Evolutionary conservation across 2,888 invertebrate species (phyloP), one percentile per base, ranked within the genome.

Genomic region (Ichneumoninae sp.): DNA sequence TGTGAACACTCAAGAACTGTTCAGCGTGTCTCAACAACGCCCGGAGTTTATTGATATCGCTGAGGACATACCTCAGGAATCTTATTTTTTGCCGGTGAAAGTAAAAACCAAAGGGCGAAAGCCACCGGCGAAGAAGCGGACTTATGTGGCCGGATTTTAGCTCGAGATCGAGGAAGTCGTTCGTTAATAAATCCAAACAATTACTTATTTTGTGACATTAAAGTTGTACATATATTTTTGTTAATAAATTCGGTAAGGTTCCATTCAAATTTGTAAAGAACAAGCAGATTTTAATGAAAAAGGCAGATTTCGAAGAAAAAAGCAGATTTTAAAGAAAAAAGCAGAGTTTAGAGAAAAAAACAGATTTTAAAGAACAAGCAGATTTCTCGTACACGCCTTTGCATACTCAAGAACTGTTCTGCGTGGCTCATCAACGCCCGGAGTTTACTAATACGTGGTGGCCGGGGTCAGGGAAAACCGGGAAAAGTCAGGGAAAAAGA

Each of bases 341-440:
- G 30, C 3, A 30, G 3, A 36, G 6, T 36, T 4, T 36, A 5
- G 6, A 36, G 36, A 36, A 5, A 0, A 0, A 6, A 36, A 6
- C 52, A 7, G 52, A 82, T 13, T 22, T 22, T 22, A 22, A 22
- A 22, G 22, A 22, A 22, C 22, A 87, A 1, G 13, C 82, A 0
- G 83, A 60, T 0, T 72, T 86, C 10, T 30, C 44, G 40, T 30
- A 54, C 26, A 89, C 88, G 1, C 88, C 87, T 47, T 22, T 91
- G n/a, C 87, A 89, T 44, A 84, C 89, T 22, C 91, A 92, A 81
- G 92, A 92, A 84, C 86, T 92, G 6, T 83, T 90, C 26, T 90
- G 90, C 65, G 89, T 90, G 5, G 91, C 92, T 19, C 90, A 91
- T 85, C 85, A 88, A 70, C 69, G 30, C 16, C 30, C 83, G 19